phyloP scores from a whole-genome alignment of 2,888 invertebrate species.

The Dynastes tityus region DNA sequence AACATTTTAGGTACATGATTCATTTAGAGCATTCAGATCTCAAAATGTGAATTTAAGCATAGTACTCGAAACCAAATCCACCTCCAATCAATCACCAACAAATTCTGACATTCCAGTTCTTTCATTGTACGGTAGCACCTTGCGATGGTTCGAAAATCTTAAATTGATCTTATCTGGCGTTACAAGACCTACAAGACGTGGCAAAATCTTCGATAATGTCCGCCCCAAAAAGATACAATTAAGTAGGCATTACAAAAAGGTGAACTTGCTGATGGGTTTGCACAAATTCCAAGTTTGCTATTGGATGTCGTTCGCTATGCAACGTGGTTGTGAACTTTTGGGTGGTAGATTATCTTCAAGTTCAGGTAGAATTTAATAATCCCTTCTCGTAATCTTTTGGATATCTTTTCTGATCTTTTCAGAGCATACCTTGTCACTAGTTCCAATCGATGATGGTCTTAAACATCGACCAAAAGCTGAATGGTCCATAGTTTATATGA shows the following conservation, averaged over 20 bases:
- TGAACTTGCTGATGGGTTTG: conserved; percentile 88
- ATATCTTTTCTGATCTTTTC: conserved; percentile 40
- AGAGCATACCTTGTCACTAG: conserved; percentile 82
- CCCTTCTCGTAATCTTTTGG: neutral
- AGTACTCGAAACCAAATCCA: conserved; percentile 82
- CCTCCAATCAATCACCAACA: conserved; percentile 69
- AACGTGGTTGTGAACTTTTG: conserved; percentile 90
- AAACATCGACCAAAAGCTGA: conserved; percentile 88
- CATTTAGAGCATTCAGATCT: conserved; percentile 94
- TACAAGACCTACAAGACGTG: conserved; percentile 94
- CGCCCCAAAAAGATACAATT: conserved; percentile 91
- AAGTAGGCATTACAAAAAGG: conserved; percentile 91
- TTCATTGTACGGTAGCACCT: conserved; percentile 92
- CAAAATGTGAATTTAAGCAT: conserved; percentile 86
- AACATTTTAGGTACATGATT: conserved; percentile 86
- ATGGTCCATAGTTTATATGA: conserved; percentile 95
- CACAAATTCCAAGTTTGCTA: conserved; percentile 93
- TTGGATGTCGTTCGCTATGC: conserved; percentile 98
- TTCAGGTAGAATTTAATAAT: conserved; percentile 70
- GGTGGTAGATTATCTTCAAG: conserved; percentile 88
- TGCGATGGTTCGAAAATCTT: conserved; percentile 96
- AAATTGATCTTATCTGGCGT: conserved; percentile 94
- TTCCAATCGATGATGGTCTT: conserved; percentile 85
- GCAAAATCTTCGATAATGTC: conserved; percentile 88
- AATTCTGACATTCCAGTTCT: conserved; percentile 79